Conservation (phyloP, 2,113 vertebrate genomes). For the Trochalopteron elliotii region DNA sequence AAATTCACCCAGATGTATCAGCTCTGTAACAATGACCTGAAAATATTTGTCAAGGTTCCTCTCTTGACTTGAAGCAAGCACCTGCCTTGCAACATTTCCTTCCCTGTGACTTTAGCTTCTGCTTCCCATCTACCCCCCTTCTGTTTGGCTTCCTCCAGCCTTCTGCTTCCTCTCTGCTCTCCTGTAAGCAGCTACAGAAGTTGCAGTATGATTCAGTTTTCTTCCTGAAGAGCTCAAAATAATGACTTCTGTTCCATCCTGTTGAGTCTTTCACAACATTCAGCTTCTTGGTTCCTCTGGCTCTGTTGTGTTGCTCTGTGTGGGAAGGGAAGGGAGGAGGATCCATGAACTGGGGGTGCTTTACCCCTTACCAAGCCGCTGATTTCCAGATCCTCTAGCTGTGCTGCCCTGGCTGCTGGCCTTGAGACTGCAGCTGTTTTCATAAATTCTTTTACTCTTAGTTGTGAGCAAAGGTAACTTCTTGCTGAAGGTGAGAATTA, state of each 20-base stretch:
- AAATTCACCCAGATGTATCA: not conserved
- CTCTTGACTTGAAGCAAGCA: not conserved
- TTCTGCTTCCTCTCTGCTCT: constrained; percentile 21
- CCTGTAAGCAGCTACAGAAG: not conserved
- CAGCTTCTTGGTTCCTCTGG: not conserved
- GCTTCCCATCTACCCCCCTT: not conserved
- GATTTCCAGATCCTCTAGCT: not conserved
- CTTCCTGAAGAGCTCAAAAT: constrained; percentile 28
- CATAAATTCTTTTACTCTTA: not conserved
- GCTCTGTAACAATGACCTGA: not conserved
- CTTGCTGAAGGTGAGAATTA: not conserved
- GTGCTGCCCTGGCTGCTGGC: not conserved
- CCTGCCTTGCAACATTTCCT: not conserved
- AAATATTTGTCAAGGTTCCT: not conserved
- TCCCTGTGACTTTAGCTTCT: not conserved
- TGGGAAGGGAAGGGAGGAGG: not conserved
- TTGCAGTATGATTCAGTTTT: constrained; percentile 17
- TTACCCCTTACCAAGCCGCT: not conserved
- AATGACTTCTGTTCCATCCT: not conserved
- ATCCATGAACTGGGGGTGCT: fast-evolving
- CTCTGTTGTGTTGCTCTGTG: not conserved
- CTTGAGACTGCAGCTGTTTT: not conserved
- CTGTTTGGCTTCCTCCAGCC: not conserved
- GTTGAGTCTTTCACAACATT: not conserved
- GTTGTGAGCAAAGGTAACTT: not conserved